These are phyloP conservation scores for Spondyliosoma cantharus DNA, from an alignment of 2,797 vertebrate genomes.

Conservation along the genomic window DNA sequence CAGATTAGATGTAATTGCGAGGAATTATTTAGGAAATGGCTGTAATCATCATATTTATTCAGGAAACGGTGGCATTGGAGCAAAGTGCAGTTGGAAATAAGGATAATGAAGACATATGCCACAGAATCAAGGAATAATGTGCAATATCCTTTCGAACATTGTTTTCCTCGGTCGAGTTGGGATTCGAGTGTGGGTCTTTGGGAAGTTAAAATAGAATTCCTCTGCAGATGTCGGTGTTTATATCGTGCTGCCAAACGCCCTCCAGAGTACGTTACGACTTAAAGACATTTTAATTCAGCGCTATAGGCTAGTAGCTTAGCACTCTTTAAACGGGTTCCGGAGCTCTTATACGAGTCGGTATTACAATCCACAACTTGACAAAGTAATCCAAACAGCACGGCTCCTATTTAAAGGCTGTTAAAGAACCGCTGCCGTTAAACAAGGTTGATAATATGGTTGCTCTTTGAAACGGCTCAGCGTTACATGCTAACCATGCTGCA, in stretches of 20 bases:
- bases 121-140: conserved; percentile 64
- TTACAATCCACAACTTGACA: conserved; percentile 19
- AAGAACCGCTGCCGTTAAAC: conserved; percentile 48
- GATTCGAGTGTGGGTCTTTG: conserved; percentile 64
- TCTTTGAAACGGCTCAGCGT: conserved; percentile 53
- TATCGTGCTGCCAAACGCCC: conserved; percentile 51
- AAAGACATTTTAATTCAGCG: conserved; percentile 30
- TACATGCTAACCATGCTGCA: conserved; percentile 55
- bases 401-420: conserved; percentile 39
- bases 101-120: conserved; percentile 74
- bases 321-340: conserved; percentile 30
- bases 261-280: conserved; percentile 13
- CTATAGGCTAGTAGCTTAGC: conserved; percentile 10
- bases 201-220: conserved; percentile 62
- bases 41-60: conserved; percentile 74
- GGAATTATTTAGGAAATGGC: conserved; percentile 74
- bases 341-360: conserved; percentile 28
- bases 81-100: conserved; percentile 63
- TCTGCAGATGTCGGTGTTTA: conserved; percentile 56
- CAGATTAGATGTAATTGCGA: conserved; percentile 70
- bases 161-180: conserved; percentile 58
- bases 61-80: conserved; percentile 67
- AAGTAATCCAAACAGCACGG: conserved; percentile 37
- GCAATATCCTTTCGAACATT: conserved; percentile 59
- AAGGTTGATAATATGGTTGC: conserved; percentile 59